Evolutionary conservation across 2,797 vertebrate species (phyloP), one percentile per base, ranked within the genome.

Genomic region (Darevskia nairensis): DNA sequence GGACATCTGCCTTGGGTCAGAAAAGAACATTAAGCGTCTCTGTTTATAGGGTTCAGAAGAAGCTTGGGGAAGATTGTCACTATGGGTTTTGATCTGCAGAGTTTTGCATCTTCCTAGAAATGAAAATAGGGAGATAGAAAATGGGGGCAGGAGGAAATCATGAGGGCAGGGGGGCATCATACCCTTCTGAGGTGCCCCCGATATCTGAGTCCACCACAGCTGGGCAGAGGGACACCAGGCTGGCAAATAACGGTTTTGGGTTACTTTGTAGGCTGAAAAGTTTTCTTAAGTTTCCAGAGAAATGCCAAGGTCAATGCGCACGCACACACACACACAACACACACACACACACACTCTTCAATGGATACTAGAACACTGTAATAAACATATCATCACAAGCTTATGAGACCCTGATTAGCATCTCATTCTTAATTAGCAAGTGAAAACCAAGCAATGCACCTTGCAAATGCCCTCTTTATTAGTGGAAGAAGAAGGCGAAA

Each of bases 381-480:
- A 55, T 87, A 74, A 41, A 35, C 17, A 27, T n/a, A 39, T 74
- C 72, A 74, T 39, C 72, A 7, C 66, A 69, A 29, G 35, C 39
- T 27, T 46, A 69, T 71, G 66, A 29, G 44, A 71, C 17, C 8
- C 78, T 87, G 86, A 93, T 90, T 44, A 86, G 3, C 0, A 7
- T 23, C 41, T 64, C 11, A 74, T 80, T 87, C 86, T 90, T 91
- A 91, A 91, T 93, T 87, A 91, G 66, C 84, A 85, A 27, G 15
- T 84, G n/a, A 82, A n/a, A 88, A 29, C 8, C 76, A 90, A 80
- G 21, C 35, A 21, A n/a, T 88, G 6, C 32, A 87, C 86, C 11
- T 17, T 64, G 8, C 23, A 44, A 82, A 9, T 35, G 21, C 9
- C 44, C 21, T 80, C 68, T 55, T 9, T 50, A 55, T 59, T 10